Evolutionary conservation across 1,140 invertebrate species (phyloP).

Genomic region (Trachymyrmex septentrionalis): DNA sequence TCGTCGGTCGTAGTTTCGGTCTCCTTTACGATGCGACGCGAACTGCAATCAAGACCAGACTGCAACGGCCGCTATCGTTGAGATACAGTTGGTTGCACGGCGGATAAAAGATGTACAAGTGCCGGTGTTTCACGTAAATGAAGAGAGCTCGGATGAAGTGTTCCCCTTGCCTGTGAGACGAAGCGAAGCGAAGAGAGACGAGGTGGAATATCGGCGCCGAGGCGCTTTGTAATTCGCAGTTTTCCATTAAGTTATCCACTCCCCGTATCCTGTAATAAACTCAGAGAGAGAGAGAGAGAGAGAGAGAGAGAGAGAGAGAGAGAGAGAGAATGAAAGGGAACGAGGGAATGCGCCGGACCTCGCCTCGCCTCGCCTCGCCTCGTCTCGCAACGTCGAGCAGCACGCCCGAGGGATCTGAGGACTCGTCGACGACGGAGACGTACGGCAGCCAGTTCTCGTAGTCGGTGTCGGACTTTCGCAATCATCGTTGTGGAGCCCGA

Average conservation of each 20-base stretch:
- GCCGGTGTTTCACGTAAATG: constrained; percentile 63
- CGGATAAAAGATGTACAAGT: constrained; percentile 59
- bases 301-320: not conserved
- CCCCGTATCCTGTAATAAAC: constrained; percentile 45
- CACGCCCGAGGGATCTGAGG: constrained; percentile 43
- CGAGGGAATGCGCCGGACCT: not conserved
- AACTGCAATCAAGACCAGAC: not conserved
- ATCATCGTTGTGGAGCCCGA: constrained; percentile 30
- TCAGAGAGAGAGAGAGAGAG: not conserved
- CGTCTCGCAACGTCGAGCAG: constrained; percentile 35
- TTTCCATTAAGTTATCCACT: constrained; percentile 65
- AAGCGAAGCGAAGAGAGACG: constrained; percentile 7
- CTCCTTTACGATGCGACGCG: constrained; percentile 29
- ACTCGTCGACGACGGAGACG: constrained; percentile 21
- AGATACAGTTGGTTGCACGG: constrained; percentile 14
- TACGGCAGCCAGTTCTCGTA: not conserved
- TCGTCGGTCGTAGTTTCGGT: not conserved
- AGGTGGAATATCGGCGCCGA: constrained; percentile 45
- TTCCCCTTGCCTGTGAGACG: constrained; percentile 9
- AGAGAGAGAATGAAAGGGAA: not conserved
- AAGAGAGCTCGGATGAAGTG: constrained; percentile 59
- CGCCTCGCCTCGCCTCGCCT: not conserved
- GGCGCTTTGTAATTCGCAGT: constrained; percentile 61
- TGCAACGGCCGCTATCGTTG: constrained; percentile 16
- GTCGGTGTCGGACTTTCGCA: constrained; percentile 55